Conservation (phyloP, 2,888 invertebrate species). For the Dryobota labecula region DNA sequence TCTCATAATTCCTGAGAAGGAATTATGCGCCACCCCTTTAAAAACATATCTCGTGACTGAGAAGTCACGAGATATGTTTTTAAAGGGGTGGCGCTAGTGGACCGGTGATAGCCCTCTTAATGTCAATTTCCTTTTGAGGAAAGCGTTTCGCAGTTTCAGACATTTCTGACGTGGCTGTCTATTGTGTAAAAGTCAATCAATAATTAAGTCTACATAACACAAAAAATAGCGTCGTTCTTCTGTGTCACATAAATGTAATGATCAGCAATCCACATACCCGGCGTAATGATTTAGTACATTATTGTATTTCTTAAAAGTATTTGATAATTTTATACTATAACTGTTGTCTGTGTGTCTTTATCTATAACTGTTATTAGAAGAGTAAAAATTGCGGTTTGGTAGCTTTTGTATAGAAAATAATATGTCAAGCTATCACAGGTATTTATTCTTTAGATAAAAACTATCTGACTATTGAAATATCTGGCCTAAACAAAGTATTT, state of each 20-base stretch:
- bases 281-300: neutral
- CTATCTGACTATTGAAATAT: neutral
- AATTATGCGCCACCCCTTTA: no score
- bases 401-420: neutral
- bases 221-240: neutral
- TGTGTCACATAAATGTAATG: neutral
- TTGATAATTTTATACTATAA: no score
- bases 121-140: no score
- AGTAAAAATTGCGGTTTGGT: neutral
- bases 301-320: no score
- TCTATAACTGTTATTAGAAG: neutral
- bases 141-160: neutral
- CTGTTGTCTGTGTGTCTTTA: no score
- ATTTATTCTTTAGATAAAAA: neutral
- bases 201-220: neutral
- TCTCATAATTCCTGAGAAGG: no score
- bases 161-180: neutral
- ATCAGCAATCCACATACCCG: neutral
- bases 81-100: no score
- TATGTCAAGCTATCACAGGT: neutral
- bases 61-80: no score
- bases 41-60: no score
- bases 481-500: neutral
- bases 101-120: no score
- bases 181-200: neutral